Percentiles rank a stretch among this genome's conserved stretches.
Evolutionary conservation across 2,888 invertebrate species (phyloP).

Genomic region (Julus scandinavius): DNA sequence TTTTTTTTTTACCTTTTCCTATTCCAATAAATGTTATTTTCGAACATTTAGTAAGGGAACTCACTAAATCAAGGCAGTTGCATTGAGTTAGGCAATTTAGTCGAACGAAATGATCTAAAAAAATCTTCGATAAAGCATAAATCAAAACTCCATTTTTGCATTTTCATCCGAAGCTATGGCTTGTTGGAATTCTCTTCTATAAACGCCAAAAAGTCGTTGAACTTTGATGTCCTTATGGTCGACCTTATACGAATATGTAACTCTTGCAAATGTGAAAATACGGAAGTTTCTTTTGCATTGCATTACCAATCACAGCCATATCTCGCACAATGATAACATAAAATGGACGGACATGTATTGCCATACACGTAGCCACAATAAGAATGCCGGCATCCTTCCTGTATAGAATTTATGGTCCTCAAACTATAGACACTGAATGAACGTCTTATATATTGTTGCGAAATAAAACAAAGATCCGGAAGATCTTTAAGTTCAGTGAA

Average conservation of each 20-base stretch:
- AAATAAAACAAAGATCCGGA: conserved; percentile 18
- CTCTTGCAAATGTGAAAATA: not conserved
- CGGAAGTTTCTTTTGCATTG: not conserved
- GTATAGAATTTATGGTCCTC: not conserved
- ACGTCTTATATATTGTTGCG: not conserved
- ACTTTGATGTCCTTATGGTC: not conserved
- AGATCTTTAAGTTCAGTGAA: not conserved
- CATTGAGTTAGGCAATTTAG: not conserved
- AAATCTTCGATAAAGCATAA: not conserved
- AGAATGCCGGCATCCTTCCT: not conserved
- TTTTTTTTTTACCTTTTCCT: not conserved
- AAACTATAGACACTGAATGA: not conserved
- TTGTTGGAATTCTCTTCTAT: not conserved
- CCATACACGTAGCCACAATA: not conserved
- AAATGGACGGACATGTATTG: not conserved
- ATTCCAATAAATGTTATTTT: not conserved
- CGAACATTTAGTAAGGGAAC: not conserved
- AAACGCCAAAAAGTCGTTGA: not conserved
- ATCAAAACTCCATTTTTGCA: not conserved
- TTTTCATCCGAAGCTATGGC: not conserved
- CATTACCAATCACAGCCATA: not conserved
- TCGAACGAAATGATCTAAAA: not conserved
- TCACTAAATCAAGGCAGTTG: not conserved
- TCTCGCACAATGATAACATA: not conserved
- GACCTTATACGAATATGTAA: not conserved